Percentiles rank a stretch among this genome's conserved stretches.
These are phyloP conservation scores for Melanaphis sacchari DNA, from an alignment of 1,140 invertebrate species.

Conservation along the genomic window DNA sequence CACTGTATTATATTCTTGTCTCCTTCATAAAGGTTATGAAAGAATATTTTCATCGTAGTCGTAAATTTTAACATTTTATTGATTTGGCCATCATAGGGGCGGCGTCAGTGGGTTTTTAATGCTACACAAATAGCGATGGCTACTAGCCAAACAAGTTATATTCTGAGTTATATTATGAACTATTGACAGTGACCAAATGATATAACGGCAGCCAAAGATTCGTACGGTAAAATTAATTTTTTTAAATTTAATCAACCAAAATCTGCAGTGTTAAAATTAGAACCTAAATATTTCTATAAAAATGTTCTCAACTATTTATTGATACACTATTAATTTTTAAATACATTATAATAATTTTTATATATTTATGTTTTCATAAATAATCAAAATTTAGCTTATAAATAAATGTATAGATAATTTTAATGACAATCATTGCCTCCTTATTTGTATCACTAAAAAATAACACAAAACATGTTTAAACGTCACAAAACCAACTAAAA, in stretches of 20 bases:
- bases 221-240: neutral
- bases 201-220: neutral
- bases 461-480: too few relatives aligned
- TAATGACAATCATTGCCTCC: neutral
- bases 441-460: too few relatives aligned
- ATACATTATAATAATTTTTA: neutral
- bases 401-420: too few relatives aligned
- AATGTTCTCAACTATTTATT: neutral
- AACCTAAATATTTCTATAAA: neutral
- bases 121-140: constrained; percentile 34
- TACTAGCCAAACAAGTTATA: constrained; percentile 51
- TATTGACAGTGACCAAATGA: constrained; percentile 34
- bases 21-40: neutral
- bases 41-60: constrained; percentile 33
- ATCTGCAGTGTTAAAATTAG: neutral
- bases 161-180: constrained; percentile 1
- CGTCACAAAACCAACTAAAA: too few relatives aligned
- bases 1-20: neutral
- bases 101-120: constrained; percentile 17
- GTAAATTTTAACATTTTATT: constrained; percentile 54
- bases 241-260: neutral
- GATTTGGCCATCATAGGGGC: constrained; percentile 19
- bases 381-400: neutral
- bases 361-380: neutral
- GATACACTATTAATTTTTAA: neutral